Evolutionary conservation across 2,113 vertebrate genomes (phyloP).

Genomic region (Brachypodius melanocephalos): DNA sequence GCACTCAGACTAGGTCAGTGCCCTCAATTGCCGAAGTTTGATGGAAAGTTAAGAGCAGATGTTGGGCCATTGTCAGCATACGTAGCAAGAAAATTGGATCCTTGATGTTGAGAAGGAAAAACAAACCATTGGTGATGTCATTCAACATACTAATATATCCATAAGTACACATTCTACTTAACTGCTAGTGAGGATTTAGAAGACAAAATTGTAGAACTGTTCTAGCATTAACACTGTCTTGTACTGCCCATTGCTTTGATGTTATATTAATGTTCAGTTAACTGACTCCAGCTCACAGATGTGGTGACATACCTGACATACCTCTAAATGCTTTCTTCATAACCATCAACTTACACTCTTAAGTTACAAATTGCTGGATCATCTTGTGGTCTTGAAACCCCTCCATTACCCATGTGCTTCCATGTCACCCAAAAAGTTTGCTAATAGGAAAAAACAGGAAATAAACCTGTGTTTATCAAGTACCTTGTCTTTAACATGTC

Average conservation of each 20-base stretch:
- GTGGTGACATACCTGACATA: background rate
- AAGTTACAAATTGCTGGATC: background rate
- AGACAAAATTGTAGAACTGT: background rate
- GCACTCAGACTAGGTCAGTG: background rate
- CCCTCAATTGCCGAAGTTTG: slow-evolving; percentile 16
- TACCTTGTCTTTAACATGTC: background rate
- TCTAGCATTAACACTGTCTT: background rate
- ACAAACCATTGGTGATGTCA: background rate
- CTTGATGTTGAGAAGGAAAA: background rate
- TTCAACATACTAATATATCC: background rate
- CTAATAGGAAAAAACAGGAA: background rate
- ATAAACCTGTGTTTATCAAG: background rate
- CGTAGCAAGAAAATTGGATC: background rate
- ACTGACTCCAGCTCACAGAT: background rate
- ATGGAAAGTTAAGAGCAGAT: slow-evolving; percentile 15
- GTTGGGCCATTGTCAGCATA: background rate
- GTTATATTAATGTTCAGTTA: background rate
- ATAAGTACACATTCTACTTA: background rate
- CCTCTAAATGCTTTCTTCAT: background rate
- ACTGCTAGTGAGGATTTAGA: background rate
- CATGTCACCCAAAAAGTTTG: background rate
- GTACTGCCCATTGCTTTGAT: background rate
- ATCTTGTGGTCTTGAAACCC: background rate
- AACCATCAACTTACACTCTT: background rate
- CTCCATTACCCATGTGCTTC: background rate